Percentiles rank a stretch among this genome's conserved stretches.
Evolutionary conservation across 2,113 vertebrate species (phyloP).

Genomic region (Osmerus eperlanus): DNA sequence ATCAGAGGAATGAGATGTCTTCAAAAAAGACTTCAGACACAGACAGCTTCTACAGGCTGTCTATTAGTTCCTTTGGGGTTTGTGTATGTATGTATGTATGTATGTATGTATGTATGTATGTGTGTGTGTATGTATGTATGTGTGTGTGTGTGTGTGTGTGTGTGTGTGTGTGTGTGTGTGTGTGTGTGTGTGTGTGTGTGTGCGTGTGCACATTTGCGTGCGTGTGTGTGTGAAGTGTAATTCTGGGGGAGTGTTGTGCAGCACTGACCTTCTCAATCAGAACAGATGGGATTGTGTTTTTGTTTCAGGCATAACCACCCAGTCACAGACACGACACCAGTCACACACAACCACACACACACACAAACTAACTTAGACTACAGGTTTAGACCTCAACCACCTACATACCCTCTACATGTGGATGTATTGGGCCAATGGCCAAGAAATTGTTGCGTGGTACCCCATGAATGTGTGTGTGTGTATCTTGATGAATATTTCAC

Average conservation of each 20-base stretch:
- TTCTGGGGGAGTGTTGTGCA: neutral
- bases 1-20: too few relatives aligned
- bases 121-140: too few relatives aligned
- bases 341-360: slow-evolving; percentile 24
- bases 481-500: slow-evolving; percentile 59
- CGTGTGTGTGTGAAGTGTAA: neutral
- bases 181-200: neutral
- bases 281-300: slow-evolving; percentile 5
- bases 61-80: neutral
- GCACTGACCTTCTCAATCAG: neutral
- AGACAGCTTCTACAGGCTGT: too few relatives aligned
- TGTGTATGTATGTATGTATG: neutral
- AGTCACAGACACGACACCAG: slow-evolving; percentile 22
- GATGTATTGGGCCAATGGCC: slow-evolving; percentile 34
- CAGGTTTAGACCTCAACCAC: slow-evolving; percentile 1
- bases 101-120: too few relatives aligned
- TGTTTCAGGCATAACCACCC: neutral
- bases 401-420: slow-evolving; percentile 40
- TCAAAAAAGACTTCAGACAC: too few relatives aligned
- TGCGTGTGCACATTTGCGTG: neutral
- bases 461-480: slow-evolving; percentile 29
- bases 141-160: too few relatives aligned
- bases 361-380: neutral
- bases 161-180: too few relatives aligned
- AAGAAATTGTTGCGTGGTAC: slow-evolving; percentile 17